A percentile compares a stretch with the other conserved stretches of the same genome.
Conservation (phyloP, 2,888 invertebrate species). For the Strigamia maritima region DNA sequence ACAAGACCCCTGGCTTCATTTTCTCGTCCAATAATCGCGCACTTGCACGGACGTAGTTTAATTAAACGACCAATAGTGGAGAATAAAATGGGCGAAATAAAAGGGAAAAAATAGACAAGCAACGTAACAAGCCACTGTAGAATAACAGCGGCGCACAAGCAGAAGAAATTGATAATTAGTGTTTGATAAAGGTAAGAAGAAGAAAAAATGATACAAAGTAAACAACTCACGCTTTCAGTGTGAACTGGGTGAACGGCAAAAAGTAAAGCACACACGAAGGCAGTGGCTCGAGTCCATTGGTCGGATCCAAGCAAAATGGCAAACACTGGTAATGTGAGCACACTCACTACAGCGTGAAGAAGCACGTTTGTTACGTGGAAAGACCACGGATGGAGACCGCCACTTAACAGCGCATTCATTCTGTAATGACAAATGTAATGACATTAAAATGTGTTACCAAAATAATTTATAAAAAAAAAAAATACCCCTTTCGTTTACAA, state of each 20-base stretch:
- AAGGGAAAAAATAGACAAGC: not conserved
- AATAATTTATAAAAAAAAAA: no score
- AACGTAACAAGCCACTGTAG: not conserved
- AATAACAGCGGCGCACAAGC: not conserved
- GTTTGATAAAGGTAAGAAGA: not conserved
- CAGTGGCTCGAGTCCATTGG: constrained; percentile 44
- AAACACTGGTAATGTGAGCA: constrained; percentile 58
- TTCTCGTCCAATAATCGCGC: constrained; percentile 19
- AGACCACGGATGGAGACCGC: constrained; percentile 55
- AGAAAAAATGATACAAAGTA: not conserved
- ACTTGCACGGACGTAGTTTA: constrained; percentile 23
- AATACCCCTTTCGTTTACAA: no score
- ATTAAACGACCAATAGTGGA: not conserved
- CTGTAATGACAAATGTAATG: constrained; percentile 45
- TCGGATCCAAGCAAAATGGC: constrained; percentile 53
- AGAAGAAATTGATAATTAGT: constrained; percentile 3
- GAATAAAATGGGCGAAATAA: not conserved
- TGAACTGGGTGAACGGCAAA: constrained; percentile 93
- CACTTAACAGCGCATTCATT: constrained; percentile 60
- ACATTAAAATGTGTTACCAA: not conserved
- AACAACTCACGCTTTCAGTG: constrained; percentile 70
- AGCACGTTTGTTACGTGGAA: constrained; percentile 75
- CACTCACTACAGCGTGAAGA: constrained; percentile 65
- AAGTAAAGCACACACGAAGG: constrained; percentile 66
- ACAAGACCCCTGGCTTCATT: constrained; percentile 10